Percentiles rank a stretch among this genome's conserved stretches.
Evolutionary conservation across 1,140 invertebrate species (phyloP).

Genomic region (Cyrtorhinus lividipennis): DNA sequence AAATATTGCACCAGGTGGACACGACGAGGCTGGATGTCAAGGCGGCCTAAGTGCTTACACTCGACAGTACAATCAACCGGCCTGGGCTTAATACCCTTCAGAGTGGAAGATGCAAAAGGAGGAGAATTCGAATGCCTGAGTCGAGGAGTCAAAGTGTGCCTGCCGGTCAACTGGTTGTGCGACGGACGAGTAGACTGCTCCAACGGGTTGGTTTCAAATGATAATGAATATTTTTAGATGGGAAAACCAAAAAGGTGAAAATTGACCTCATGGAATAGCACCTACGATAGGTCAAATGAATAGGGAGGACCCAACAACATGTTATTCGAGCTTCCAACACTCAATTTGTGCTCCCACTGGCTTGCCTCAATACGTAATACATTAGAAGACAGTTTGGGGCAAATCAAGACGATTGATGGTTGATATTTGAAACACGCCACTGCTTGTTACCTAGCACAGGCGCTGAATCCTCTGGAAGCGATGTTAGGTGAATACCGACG

Average conservation of each 20-base stretch:
- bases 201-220: constrained; percentile 26
- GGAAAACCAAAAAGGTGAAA: no score
- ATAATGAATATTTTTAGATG: no score
- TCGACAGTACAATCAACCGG: neutral
- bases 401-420: no score
- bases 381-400: no score
- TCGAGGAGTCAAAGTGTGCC: constrained; percentile 21
- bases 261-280: neutral
- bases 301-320: no score
- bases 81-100: constrained; percentile 16
- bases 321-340: no score
- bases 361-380: no score
- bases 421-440: no score
- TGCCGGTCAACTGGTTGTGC: constrained; percentile 25
- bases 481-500: no score
- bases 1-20: constrained; percentile 5
- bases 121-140: constrained; percentile 24
- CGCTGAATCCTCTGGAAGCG: no score
- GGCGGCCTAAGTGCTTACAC: neutral
- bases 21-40: constrained; percentile 14
- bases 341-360: no score
- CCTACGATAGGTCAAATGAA: neutral
- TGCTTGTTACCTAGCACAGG: no score
- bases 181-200: constrained; percentile 25
- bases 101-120: constrained; percentile 21